phyloP scores from a whole-genome alignment of 2,888 invertebrate species.

The Melieria omissa region DNA sequence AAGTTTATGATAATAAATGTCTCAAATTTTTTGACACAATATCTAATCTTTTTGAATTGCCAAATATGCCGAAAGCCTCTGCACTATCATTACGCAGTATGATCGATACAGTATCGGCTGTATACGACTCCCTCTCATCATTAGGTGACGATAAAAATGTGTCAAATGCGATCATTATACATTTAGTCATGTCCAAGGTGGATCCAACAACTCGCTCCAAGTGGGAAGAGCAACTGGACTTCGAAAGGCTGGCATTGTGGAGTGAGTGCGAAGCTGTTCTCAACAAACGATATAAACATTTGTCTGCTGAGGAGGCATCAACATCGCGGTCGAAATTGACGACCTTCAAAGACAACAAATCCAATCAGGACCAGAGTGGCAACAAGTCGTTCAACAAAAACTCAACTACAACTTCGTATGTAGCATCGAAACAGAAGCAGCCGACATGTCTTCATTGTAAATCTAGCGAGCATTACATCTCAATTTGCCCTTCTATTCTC shows the following conservation, averaged over 20 bases:
- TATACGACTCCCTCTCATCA: constrained; percentile 38
- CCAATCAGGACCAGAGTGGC: not conserved
- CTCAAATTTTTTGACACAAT: constrained; percentile 42
- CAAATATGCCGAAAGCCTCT: constrained; percentile 39
- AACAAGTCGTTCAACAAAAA: too few relatives aligned
- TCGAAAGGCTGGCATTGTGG: constrained; percentile 34
- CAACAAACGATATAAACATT: constrained; percentile 32
- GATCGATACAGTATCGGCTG: constrained; percentile 42
- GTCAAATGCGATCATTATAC: constrained; percentile 40
- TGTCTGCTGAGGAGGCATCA: constrained; percentile 24
- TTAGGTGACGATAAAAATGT: constrained; percentile 40
- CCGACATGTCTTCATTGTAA: not conserved
- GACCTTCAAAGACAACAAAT: not conserved
- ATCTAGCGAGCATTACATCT: not conserved
- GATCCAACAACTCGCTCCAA: constrained; percentile 34
- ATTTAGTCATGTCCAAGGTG: constrained; percentile 32
- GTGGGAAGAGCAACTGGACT: constrained; percentile 35
- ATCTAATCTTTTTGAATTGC: constrained; percentile 39
- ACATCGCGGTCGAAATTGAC: not conserved
- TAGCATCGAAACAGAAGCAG: not conserved
- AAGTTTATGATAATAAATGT: constrained; percentile 40
- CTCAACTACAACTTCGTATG: too few relatives aligned
- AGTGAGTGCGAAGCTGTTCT: constrained; percentile 35
- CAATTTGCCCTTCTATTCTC: too few relatives aligned
- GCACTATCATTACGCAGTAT: constrained; percentile 39